Percentiles rank a stretch among this genome's conserved stretches.
These are phyloP conservation scores for Tetrapedia diversipes DNA, from an alignment of 2,888 invertebrate genomes.

Conservation along the genomic window DNA sequence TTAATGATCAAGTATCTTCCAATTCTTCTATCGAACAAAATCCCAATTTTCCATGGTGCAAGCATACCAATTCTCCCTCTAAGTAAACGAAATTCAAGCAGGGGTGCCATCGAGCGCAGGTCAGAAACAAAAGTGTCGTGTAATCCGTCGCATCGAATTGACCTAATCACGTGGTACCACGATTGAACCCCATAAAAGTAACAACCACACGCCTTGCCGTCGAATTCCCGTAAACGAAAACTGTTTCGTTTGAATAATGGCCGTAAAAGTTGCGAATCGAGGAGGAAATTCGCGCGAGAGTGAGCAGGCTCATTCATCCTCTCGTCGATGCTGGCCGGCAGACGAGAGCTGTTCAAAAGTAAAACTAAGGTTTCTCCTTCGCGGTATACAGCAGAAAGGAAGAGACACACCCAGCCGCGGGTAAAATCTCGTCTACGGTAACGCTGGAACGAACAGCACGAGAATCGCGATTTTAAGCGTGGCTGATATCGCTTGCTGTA, in stretches of 20 bases:
- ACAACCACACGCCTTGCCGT: no score
- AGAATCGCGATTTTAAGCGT: slow-evolving; percentile 41
- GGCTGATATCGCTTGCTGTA: slow-evolving; percentile 29
- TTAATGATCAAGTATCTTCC: not conserved
- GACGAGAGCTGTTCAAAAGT: slow-evolving; percentile 69
- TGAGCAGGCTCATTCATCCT: slow-evolving; percentile 71
- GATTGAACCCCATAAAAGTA: no score
- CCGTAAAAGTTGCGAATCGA: slow-evolving; percentile 47
- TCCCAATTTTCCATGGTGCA: not conserved
- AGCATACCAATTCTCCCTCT: not conserved
- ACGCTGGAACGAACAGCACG: not conserved
- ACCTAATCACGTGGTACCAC: slow-evolving; percentile 9
- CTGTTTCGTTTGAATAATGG: not conserved
- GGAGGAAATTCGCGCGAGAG: slow-evolving; percentile 53
- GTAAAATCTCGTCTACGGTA: slow-evolving; percentile 44
- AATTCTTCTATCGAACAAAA: not conserved
- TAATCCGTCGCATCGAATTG: slow-evolving; percentile 14
- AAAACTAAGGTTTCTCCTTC: slow-evolving; percentile 72
- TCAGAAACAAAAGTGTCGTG: not conserved
- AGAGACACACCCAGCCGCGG: slow-evolving; percentile 59
- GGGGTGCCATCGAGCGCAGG: not conserved
- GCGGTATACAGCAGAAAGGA: slow-evolving; percentile 35
- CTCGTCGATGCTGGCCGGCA: slow-evolving; percentile 57
- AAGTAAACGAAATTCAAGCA: not conserved
- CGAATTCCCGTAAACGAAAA: no score